These are phyloP conservation scores for Perdix hodgsoniae DNA, from an alignment of 2,797 vertebrate genomes.

Conservation along the genomic window DNA sequence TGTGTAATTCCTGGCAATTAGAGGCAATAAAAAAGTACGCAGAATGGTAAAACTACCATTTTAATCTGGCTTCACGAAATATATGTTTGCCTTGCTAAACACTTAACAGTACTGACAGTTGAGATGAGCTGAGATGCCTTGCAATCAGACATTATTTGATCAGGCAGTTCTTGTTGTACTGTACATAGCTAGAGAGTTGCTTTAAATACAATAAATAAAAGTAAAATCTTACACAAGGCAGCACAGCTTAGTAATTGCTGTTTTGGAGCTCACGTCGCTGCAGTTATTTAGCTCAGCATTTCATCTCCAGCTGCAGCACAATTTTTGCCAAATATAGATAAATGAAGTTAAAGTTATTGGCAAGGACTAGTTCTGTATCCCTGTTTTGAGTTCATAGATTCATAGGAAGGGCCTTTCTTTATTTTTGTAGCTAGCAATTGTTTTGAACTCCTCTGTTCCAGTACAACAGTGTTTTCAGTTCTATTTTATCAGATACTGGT, in stretches of 20 bases:
- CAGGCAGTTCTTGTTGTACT: conserved; percentile 60
- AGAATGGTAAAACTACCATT: neutral
- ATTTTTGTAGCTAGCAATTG: conserved; percentile 64
- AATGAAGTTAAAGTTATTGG: conserved; percentile 88
- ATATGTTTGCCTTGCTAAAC: neutral
- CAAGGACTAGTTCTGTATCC: conserved; percentile 76
- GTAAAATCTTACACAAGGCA: conserved; percentile 81
- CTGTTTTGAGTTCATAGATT: conserved; percentile 81
- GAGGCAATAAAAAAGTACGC: conserved; percentile 56
- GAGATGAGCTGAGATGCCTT: conserved; percentile 10
- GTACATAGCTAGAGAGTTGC: conserved; percentile 64
- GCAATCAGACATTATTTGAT: conserved; percentile 48
- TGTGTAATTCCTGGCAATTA: conserved; percentile 43
- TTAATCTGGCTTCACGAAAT: neutral
- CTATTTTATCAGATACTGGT: conserved; percentile 39
- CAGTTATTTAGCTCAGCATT: conserved; percentile 84
- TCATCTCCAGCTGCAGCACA: conserved; percentile 86
- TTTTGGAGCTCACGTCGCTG: conserved; percentile 80
- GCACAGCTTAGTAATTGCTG: conserved; percentile 81
- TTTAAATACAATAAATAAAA: conserved; percentile 83
- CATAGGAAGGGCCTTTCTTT: conserved; percentile 71
- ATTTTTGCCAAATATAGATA: conserved; percentile 89
- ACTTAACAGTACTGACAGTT: neutral
- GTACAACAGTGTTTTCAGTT: conserved; percentile 36
- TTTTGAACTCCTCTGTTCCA: conserved; percentile 9